Percentiles rank a stretch among this genome's conserved stretches.
phyloP scores from a whole-genome alignment of 1,140 invertebrate genomes.

The Planococcus citri region DNA sequence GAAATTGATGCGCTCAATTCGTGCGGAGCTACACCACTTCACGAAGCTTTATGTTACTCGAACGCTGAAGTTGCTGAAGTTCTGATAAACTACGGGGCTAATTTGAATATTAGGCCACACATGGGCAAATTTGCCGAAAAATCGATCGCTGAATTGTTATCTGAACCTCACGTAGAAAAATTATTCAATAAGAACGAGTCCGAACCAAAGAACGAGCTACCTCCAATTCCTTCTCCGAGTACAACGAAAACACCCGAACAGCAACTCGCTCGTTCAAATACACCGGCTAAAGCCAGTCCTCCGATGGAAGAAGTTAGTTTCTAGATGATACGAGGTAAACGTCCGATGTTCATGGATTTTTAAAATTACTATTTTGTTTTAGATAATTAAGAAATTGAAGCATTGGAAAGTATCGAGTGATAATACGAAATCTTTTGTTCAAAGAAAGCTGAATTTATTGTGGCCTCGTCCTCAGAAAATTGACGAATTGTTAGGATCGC shows the following conservation, averaged over 20 bases:
- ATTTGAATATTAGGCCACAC: conserved; percentile 28
- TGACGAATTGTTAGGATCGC: conserved; percentile 39
- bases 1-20: conserved; percentile 43
- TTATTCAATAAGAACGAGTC: not conserved
- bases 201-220: not conserved
- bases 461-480: conserved; percentile 51
- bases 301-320: not conserved
- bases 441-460: conserved; percentile 32
- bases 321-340: too few relatives aligned
- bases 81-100: conserved; percentile 43
- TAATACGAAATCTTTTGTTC: not conserved
- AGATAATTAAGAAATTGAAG: not conserved
- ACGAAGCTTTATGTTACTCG: conserved; percentile 47
- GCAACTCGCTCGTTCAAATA: not conserved
- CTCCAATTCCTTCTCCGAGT: not conserved
- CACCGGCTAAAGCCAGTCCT: not conserved
- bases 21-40: conserved; percentile 46
- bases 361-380: not conserved
- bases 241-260: not conserved
- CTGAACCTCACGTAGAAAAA: not conserved
- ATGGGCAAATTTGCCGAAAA: not conserved
- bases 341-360: too few relatives aligned
- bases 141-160: not conserved
- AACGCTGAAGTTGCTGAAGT: conserved; percentile 43
- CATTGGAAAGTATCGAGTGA: not conserved